Evolutionary conservation across 2,797 vertebrate genomes (phyloP), one percentile per base, ranked within the genome.

Genomic region (Notolepis coatsorum): DNA sequence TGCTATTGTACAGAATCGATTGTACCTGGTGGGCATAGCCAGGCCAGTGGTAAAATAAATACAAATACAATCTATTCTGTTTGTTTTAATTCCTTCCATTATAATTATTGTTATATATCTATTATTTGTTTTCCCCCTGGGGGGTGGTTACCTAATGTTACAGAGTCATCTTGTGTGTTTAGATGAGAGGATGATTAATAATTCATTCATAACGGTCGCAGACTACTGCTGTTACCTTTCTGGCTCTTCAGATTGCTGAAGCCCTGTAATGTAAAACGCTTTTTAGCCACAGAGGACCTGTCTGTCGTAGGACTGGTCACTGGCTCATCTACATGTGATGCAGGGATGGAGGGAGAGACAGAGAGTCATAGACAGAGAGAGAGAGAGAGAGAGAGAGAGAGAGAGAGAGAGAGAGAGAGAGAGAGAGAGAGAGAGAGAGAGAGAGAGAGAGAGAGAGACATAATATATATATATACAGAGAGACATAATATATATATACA

Each of bases 191-290:
- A n/a, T n/a, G n/a, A n/a, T n/a, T n/a, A n/a, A n/a, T n/a, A n/a
- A n/a, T n/a, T n/a, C n/a, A n/a, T n/a, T n/a, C n/a, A n/a, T n/a
- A n/a, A n/a, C n/a, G n/a, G n/a, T n/a, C n/a, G n/a, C n/a, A n/a
- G n/a, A n/a, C n/a, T n/a, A n/a, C n/a, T n/a, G n/a, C n/a, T n/a
- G n/a, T 84, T 88, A 99, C 95, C 95, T 96, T 96, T 97, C 73
- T 96, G 96, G 89, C 90, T 94, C 92, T 95, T 96, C 84, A 95
- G 94, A 90, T 94, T 95, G 92, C 94, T 93, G 94, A 97, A 96
- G 79, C 95, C 93, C 93, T 96, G 96, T 84, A 97, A 93, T 13
- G 81, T 94, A 93, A 96, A 96, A 77, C 90, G 91, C 82, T 96
- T 96, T 95, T 94, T 96, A 85, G 94, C 94, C 86, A 93, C 91